These are phyloP conservation scores for Anas georgica DNA, from an alignment of 2,797 vertebrate species.

Conservation along the genomic window DNA sequence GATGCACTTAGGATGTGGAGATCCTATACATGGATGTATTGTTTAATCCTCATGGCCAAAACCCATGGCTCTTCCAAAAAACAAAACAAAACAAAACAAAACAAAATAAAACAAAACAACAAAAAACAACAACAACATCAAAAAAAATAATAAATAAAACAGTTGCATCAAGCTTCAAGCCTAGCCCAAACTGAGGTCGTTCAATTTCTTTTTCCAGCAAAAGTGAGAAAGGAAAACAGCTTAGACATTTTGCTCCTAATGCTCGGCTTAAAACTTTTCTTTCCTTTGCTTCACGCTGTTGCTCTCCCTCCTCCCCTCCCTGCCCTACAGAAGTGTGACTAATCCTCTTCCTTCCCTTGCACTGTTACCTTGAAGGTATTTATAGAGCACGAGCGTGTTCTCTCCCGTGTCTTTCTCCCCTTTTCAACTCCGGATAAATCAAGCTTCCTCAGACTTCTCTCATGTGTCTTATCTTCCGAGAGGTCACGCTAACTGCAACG, in stretches of 20 bases:
- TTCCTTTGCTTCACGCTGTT: background rate
- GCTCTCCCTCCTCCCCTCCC: background rate
- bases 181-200: background rate
- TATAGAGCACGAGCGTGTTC: conserved; percentile 44
- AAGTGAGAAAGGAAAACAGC: background rate
- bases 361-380: conserved; percentile 57
- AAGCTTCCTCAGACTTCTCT: background rate
- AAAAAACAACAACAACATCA: too few species aligned
- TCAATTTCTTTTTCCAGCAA: background rate
- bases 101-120: too few species aligned
- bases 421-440: background rate
- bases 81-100: too few species aligned
- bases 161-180: background rate
- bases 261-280: background rate
- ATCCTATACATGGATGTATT: fast-evolving
- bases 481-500: background rate
- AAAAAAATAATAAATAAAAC: background rate
- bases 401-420: background rate
- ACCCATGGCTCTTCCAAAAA: background rate
- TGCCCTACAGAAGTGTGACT: conserved; percentile 39
- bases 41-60: fast-evolving
- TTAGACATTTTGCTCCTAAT: background rate
- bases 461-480: background rate
- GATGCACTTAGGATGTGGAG: background rate
- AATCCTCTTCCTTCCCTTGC: conserved; percentile 27